phyloP scores from a whole-genome alignment of 2,797 vertebrate genomes.

The Pelodytes ibericus region DNA sequence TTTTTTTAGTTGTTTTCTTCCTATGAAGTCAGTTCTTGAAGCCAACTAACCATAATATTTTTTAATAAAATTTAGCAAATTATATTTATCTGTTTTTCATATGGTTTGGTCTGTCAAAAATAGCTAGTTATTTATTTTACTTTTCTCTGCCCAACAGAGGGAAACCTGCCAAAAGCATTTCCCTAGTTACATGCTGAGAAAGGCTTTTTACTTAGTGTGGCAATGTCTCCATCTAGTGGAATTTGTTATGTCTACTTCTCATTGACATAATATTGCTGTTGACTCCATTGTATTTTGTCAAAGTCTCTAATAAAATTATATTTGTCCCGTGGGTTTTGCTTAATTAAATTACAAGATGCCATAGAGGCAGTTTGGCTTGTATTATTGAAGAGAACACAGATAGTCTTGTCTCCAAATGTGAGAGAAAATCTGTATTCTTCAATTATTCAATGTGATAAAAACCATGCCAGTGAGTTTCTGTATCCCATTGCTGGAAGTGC shows the following conservation, averaged over 20 bases:
- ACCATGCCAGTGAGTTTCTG: conserved; percentile 1
- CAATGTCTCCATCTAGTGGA: conserved; percentile 35
- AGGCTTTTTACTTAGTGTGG: neutral
- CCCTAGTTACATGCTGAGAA: no score
- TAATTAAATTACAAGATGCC: conserved; percentile 53
- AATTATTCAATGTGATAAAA: conserved; percentile 47
- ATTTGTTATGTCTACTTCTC: neutral
- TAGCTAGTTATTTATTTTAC: no score
- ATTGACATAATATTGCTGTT: neutral
- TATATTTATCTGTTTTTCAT: no score
- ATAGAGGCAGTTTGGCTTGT: conserved; percentile 26
- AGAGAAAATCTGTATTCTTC: conserved; percentile 50
- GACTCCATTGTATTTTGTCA: conserved; percentile 9
- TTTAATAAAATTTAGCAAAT: no score
- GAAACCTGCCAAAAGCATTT: no score
- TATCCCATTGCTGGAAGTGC: conserved; percentile 17
- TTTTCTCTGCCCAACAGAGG: no score
- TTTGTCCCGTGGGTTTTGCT: conserved; percentile 34
- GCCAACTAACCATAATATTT: no score
- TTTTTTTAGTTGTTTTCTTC: no score
- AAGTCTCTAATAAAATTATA: conserved; percentile 42
- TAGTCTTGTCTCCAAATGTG: conserved; percentile 38
- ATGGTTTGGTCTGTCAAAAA: no score
- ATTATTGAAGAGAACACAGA: conserved; percentile 44
- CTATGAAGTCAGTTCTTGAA: no score